Conservation (phyloP, 2,888 invertebrate species). For the Himalopsyche tibetana region DNA sequence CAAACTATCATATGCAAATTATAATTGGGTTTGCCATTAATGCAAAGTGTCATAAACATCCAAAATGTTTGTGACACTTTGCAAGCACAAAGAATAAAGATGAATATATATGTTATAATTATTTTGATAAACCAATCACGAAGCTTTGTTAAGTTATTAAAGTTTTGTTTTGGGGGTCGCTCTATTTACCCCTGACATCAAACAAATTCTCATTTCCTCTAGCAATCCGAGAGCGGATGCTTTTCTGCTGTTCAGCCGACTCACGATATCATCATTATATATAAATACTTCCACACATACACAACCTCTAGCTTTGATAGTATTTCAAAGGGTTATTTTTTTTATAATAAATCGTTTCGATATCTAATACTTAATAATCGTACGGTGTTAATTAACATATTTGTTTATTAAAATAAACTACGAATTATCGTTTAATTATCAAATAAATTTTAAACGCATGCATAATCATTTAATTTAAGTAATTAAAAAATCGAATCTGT, state of each 20-base stretch:
- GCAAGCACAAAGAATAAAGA: background rate
- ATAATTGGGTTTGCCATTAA: background rate
- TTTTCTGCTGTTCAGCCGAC: conserved; percentile 32
- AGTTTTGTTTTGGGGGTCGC: conserved; percentile 5
- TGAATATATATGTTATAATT: background rate
- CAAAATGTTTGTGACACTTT: background rate
- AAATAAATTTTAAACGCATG: no score
- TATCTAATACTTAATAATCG: no score
- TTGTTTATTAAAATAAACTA: no score
- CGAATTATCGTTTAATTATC: no score
- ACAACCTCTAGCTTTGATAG: no score
- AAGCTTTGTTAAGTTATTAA: conserved; percentile 31
- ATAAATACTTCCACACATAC: no score
- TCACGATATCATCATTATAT: conserved; percentile 31
- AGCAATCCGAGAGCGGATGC: conserved; percentile 37
- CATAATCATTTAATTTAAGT: no score
- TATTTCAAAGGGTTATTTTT: no score
- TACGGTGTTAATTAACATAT: no score
- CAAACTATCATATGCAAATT: background rate
- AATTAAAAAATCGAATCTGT: no score
- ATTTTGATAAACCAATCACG: conserved; percentile 35
- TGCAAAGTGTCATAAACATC: background rate
- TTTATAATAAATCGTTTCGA: no score
- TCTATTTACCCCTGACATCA: conserved; percentile 40
- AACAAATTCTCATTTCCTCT: conserved; percentile 43